Evolutionary conservation across 2,797 vertebrate species (phyloP).

Genomic region (Heteromormyrus szaboi): DNA sequence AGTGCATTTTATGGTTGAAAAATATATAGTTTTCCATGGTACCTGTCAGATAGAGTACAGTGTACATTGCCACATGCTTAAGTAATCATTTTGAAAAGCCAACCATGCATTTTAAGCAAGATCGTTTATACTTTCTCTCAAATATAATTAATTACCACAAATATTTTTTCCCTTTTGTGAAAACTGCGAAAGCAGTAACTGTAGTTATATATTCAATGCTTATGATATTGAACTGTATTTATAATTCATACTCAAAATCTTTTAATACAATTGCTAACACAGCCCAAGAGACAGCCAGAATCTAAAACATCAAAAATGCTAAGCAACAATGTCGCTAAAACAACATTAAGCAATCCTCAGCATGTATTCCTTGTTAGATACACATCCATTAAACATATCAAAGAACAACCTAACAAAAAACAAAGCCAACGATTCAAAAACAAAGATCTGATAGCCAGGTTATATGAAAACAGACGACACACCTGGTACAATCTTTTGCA

Average conservation of each 20-base stretch:
- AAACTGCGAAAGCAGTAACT: background rate
- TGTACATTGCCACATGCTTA: background rate
- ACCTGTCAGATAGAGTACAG: conserved; percentile 8
- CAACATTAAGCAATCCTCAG: conserved; percentile 1
- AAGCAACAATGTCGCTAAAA: background rate
- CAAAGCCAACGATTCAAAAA: background rate
- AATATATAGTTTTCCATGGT: conserved; percentile 1
- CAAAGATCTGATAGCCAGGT: background rate
- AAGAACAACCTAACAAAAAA: background rate
- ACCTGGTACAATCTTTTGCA: background rate
- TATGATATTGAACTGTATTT: conserved; percentile 51
- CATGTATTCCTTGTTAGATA: background rate
- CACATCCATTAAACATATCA: background rate
- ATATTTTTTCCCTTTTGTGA: background rate
- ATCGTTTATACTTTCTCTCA: background rate
- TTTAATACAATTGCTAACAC: background rate
- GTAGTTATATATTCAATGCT: conserved; percentile 34
- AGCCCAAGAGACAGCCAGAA: background rate
- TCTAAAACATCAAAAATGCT: background rate
- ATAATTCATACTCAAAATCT: background rate
- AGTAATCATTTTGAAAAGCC: conserved; percentile 1
- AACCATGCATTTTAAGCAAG: background rate
- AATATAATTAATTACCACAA: background rate
- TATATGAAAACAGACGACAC: background rate
- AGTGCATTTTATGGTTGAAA: conserved; percentile 9